These are phyloP conservation scores for Petrocephalus zakoni DNA, from an alignment of 2,113 vertebrate species.

Conservation along the genomic window DNA sequence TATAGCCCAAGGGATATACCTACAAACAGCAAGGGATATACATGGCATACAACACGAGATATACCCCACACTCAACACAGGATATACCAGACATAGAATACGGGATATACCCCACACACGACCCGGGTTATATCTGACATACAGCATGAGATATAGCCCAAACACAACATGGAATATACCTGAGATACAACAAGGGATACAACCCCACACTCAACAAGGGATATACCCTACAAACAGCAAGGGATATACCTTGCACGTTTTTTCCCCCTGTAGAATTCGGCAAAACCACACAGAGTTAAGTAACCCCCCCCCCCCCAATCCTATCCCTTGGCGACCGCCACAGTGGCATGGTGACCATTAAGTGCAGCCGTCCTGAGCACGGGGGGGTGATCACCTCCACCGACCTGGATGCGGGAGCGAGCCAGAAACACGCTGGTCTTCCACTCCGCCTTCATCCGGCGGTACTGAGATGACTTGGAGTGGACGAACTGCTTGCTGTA, in stretches of 20 bases:
- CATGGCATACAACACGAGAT: too few species aligned
- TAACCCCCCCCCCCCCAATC: not conserved
- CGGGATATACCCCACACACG: not conserved
- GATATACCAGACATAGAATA: too few species aligned
- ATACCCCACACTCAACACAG: too few species aligned
- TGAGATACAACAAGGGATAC: not conserved
- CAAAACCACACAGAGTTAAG: not conserved
- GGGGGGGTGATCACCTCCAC: not conserved
- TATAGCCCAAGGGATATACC: not conserved
- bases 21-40: not conserved
- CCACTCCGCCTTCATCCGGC: conserved; percentile 95
- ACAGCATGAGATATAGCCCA: not conserved
- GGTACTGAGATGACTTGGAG: conserved; percentile 92
- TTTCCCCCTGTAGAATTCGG: not conserved
- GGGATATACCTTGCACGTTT: not conserved
- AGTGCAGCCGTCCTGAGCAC: not conserved
- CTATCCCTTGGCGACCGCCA: not conserved
- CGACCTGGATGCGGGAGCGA: conserved; percentile 90
- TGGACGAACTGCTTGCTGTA: conserved; percentile 92
- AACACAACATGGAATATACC: not conserved
- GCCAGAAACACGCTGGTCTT: conserved; percentile 95
- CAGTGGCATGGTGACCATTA: not conserved
- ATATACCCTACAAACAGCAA: not conserved
- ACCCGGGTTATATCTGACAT: not conserved
- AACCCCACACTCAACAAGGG: too few species aligned